Base-by-base conservation (phyloP, 2,797 vertebrate species). In the Mionectes olivaceus region DNA sequence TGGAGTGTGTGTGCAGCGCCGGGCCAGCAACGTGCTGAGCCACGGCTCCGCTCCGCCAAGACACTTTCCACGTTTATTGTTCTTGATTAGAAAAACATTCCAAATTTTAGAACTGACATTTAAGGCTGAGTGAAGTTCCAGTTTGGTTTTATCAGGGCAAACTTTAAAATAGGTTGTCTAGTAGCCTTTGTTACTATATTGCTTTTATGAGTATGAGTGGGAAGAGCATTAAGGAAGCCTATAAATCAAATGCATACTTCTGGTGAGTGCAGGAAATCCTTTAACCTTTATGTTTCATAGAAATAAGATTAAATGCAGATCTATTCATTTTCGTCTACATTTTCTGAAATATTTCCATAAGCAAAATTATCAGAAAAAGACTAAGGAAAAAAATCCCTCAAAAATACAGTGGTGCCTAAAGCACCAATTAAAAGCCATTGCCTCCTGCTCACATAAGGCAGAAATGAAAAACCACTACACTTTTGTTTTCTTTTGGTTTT, bases 71-170 rank as follows among this genome's bases (percentile, higher is more conserved):
- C 39, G 0, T 84, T 84, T 80, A 86, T 70, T 89, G 68, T 23
- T 77, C 87, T 65, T 90, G 77, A 95, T 94, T 93, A 79, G 64
- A 93, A 96, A 97, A 97, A 94, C 85, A 91, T 68, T 85, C 77
- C 63, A 39, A 82, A 71, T 64, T 82, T 74, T 76, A 60, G 77
- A 61, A 88, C 8, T 87, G 87, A 95, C 90, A 96, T 94, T 97
- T 94, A 93, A 96, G 80, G 52, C 68, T 68, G 83, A 93, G 74
- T 76, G 46, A 91, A 90, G 64, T 71, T 94, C 93, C 91, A 91
- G 60, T 87, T 93, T 35, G 52, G 52, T 86, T 92, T 95, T 83
- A 95, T 94, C 91, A 64, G 57, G 53, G 46, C 49, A 84, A 90
- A 87, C 41, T 91, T 94, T 89, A 84, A 94, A 96, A 91, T 64